Base-by-base conservation (phyloP, 2,888 invertebrate species). In the Microplitis manilae region DNA sequence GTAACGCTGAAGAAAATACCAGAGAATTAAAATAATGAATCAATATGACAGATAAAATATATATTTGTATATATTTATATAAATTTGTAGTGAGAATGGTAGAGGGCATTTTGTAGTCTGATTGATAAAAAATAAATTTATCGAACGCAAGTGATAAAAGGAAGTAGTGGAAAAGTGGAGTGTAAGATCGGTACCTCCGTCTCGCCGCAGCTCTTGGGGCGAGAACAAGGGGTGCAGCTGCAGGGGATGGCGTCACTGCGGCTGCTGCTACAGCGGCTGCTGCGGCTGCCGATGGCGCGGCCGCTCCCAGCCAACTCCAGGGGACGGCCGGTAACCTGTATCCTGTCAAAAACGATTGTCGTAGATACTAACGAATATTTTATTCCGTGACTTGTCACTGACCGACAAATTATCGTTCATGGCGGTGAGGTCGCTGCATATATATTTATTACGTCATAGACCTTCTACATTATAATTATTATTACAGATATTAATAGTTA, bases 291-390 rank as follows among this genome's bases (percentile, higher is more conserved):
- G 91, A 90, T 85, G 92, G 91, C 85, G 91, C 90, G 80, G 92
- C 89, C 80, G 90, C 90, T 81, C 92, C 92, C 91, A 94, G 92
- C 94, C 94, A 94, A 90, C 94, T 94, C 95, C 94, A 95, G 90
- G 94, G 90, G 92, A 93, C 92, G 91, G 94, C 93, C 89, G 94
- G 94, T 91, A 94, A 93, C 91, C 95, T 94, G 92, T 94, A 94
- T 92, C 94, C 95, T 94, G 92, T 85, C 85, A 80, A 81, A 79
- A 81, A 76, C 79, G 80, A 83, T 84, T 80, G 78, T 81, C 73
- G 77, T 77, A 79, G 73, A 60, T 69, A 60, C 71, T 50, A 64
- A 50, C 13, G 50, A 38, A 41, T 68, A 73, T 62, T 38, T 69
- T 69, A 62, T 38, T 61, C 13, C 5, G 13, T 50, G 69, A 64